These are phyloP conservation scores for Lytechinus variegatus DNA, from an alignment of 35 echinoderm and acorn worm species.

Conservation along the genomic window DNA sequence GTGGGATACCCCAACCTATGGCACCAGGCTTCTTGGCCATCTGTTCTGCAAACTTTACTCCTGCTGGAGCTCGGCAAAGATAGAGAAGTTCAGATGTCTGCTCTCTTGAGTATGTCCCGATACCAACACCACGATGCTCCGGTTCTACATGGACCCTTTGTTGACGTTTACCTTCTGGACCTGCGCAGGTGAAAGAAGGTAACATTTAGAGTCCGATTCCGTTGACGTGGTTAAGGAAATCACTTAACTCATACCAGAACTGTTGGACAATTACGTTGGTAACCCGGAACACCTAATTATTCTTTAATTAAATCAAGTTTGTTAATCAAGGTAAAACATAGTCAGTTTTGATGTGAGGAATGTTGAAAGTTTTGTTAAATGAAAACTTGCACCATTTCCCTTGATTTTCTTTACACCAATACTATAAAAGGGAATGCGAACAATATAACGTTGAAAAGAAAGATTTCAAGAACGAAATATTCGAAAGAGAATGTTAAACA, in stretches of 20 bases:
- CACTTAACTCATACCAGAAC: background rate
- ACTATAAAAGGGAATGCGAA: too few species aligned
- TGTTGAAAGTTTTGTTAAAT: too few species aligned
- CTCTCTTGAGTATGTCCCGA: slow-evolving; percentile 50
- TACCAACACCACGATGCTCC: slow-evolving; percentile 55
- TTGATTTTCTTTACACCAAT: too few species aligned
- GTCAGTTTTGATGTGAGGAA: too few species aligned
- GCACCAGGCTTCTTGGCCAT: slow-evolving; percentile 63
- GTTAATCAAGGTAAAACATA: too few species aligned
- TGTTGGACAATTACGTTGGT: too few species aligned
- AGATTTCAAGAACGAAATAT: too few species aligned
- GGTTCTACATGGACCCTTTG: slow-evolving; percentile 52
- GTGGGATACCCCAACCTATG: slow-evolving; percentile 75
- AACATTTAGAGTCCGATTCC: background rate
- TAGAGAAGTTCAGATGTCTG: slow-evolving; percentile 67
- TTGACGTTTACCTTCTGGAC: slow-evolving; percentile 69
- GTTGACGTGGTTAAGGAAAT: background rate
- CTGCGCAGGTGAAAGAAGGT: background rate
- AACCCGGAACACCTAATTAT: too few species aligned
- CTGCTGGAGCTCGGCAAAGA: slow-evolving; percentile 58
- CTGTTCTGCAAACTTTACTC: slow-evolving; percentile 52
- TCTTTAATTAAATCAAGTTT: too few species aligned
- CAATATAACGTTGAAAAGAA: too few species aligned
- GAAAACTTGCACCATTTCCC: too few species aligned
- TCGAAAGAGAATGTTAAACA: too few species aligned